phyloP scores from a whole-genome alignment of 2,797 vertebrate species.

The Neomorphus geoffroyi region DNA sequence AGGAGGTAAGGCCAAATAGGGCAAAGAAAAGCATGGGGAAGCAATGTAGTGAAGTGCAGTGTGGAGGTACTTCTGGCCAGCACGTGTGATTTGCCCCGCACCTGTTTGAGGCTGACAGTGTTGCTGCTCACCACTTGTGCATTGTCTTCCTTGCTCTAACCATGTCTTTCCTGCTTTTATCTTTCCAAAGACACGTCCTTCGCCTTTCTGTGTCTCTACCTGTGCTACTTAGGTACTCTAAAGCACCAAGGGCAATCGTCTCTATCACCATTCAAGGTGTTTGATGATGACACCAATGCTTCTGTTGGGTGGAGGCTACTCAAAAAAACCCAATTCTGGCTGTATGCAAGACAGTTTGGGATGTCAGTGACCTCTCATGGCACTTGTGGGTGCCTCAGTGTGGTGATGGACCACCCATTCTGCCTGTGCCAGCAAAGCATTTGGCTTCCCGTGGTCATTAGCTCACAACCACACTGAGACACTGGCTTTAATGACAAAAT shows the following conservation, averaged over 20 bases:
- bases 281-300: not conserved
- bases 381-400: not conserved
- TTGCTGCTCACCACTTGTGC: not conserved
- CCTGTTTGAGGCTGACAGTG: not conserved
- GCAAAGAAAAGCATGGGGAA: not conserved
- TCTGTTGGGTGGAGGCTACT: not conserved
- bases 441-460: rapidly evolving
- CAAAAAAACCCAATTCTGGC: not conserved
- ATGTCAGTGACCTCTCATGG: not conserved
- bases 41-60: not conserved
- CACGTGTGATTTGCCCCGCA: not conserved
- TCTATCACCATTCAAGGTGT: rapidly evolving
- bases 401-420: not conserved
- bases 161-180: not conserved
- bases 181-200: not conserved
- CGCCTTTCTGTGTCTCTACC: not conserved
- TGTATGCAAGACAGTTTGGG: not conserved
- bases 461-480: not conserved
- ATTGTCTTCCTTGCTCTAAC: not conserved
- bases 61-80: not conserved
- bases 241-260: rapidly evolving
- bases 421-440: not conserved
- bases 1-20: not conserved
- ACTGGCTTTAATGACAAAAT: not conserved
- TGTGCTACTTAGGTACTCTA: not conserved